Evolutionary conservation across 2,797 vertebrate species (phyloP).

Genomic region (Poecile montanus): DNA sequence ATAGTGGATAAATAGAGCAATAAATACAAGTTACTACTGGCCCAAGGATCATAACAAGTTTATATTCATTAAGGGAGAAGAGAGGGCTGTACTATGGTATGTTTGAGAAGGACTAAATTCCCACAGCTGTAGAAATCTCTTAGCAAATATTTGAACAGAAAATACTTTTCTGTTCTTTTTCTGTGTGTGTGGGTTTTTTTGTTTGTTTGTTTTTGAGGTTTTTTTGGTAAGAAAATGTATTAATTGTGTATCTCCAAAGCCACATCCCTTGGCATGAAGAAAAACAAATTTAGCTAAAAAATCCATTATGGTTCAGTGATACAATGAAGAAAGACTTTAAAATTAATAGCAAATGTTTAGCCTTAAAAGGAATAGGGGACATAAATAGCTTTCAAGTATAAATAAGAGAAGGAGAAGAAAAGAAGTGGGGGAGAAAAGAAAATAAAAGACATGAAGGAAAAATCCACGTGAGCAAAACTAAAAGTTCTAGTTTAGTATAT

Average conservation of each 20-base stretch:
- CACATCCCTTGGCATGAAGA: background rate
- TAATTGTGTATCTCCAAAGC: background rate
- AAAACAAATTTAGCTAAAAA: conserved; percentile 14
- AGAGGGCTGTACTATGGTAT: background rate
- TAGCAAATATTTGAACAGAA: background rate
- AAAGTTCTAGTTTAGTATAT: background rate
- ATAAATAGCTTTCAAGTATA: background rate
- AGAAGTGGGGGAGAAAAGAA: rapidly evolving
- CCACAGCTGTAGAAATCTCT: background rate
- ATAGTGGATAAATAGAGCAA: background rate
- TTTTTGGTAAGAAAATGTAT: background rate
- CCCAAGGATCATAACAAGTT: background rate
- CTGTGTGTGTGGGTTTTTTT: background rate
- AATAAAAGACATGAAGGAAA: background rate
- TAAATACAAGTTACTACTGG: background rate
- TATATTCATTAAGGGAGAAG: background rate
- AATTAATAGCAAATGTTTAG: background rate
- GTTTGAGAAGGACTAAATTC: background rate
- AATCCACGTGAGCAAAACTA: background rate
- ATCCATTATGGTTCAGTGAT: background rate
- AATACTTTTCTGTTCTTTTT: background rate
- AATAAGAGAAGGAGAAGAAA: background rate
- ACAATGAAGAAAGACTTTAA: background rate
- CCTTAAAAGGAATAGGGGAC: background rate
- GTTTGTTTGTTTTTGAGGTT: no score